A percentile compares a stretch with the other conserved stretches of the same genome.
phyloP scores from a whole-genome alignment of 2,113 vertebrate species.

The Typhlomys cinereus region DNA sequence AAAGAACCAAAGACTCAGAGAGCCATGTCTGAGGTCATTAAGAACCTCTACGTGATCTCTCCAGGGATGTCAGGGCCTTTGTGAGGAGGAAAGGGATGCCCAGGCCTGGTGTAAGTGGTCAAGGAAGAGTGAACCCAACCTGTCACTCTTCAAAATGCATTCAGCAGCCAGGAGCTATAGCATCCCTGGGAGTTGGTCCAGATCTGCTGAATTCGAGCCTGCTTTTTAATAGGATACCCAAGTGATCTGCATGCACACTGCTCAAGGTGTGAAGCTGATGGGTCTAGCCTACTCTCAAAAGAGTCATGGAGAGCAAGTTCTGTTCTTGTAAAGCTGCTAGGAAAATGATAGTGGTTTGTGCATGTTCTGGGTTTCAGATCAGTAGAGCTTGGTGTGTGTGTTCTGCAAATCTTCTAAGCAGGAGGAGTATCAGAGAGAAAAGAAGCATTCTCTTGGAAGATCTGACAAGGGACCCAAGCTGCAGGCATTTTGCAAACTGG shows the following conservation, averaged over 20 bases:
- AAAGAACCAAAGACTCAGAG: background rate
- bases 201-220: background rate
- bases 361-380: background rate
- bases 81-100: background rate
- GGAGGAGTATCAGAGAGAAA: background rate
- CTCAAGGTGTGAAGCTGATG: rapidly evolving
- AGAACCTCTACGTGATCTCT: background rate
- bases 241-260: background rate
- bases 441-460: background rate
- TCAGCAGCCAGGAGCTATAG: background rate
- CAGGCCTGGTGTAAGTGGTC: too few species aligned
- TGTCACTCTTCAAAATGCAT: background rate
- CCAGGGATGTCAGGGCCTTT: background rate
- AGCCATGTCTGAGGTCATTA: background rate
- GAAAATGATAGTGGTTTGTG: background rate
- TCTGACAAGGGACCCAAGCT: background rate
- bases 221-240: background rate
- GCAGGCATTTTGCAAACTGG: background rate
- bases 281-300: background rate
- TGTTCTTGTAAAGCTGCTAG: background rate
- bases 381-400: background rate
- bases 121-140: background rate
- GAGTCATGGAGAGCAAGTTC: background rate
- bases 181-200: background rate
- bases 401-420: background rate